phyloP scores from a whole-genome alignment of 2,797 vertebrate genomes.

The Cynodonichthys magdalenae region DNA sequence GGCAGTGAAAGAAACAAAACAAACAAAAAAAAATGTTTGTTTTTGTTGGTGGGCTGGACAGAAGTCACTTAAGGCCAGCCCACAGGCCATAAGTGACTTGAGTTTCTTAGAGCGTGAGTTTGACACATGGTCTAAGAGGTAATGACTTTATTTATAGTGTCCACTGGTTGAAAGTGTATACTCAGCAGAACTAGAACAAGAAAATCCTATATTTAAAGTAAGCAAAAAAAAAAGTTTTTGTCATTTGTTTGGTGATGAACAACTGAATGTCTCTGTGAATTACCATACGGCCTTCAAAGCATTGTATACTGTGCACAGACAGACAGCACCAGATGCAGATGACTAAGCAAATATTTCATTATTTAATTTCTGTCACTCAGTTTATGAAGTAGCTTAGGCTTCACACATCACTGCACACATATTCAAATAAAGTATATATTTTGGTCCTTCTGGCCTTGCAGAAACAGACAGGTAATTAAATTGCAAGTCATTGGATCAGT shows the following conservation, averaged over 20 bases:
- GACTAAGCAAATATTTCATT: neutral
- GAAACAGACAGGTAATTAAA: neutral
- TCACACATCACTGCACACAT: neutral
- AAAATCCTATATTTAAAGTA: neutral
- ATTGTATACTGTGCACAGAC: neutral
- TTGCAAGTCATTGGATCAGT: neutral
- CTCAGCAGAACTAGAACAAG: too few relatives aligned
- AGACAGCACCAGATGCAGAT: neutral
- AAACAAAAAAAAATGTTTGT: too few relatives aligned
- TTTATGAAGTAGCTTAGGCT: conserved; percentile 1
- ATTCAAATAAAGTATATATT: neutral
- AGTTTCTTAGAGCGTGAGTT: too few relatives aligned
- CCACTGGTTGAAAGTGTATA: too few relatives aligned
- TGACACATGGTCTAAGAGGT: too few relatives aligned
- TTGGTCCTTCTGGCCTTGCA: neutral
- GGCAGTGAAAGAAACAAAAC: too few relatives aligned
- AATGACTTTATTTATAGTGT: too few relatives aligned
- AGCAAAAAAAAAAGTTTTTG: neutral
- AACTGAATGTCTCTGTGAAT: neutral
- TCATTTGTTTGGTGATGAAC: too few relatives aligned
- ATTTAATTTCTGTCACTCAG: neutral
- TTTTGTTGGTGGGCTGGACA: too few relatives aligned
- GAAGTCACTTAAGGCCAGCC: too few relatives aligned
- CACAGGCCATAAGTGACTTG: too few relatives aligned
- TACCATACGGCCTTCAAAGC: neutral